Conservation (phyloP, 2,113 vertebrate species). For the Megaceryle torquata region DNA sequence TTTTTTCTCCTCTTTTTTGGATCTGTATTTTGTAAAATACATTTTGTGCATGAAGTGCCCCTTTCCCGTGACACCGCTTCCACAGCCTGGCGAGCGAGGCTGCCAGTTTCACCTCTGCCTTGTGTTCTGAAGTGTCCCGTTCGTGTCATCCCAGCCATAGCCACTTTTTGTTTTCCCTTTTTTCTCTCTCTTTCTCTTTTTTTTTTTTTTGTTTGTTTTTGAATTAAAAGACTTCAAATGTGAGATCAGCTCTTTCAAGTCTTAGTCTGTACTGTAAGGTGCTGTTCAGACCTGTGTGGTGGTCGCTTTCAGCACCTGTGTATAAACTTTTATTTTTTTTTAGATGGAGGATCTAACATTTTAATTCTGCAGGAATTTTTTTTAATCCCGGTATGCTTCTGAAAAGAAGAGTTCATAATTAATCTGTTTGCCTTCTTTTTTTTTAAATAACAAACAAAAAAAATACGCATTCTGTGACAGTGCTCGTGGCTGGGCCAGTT, state of each 20-base stretch:
- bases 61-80: slow-evolving; percentile 30
- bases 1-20: slow-evolving; percentile 22
- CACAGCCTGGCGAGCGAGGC: slow-evolving; percentile 41
- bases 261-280: slow-evolving; percentile 72
- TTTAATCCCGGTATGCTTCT: slow-evolving; percentile 58
- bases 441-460: neutral
- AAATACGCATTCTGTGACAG: slow-evolving; percentile 22
- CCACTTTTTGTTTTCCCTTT: neutral
- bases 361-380: slow-evolving; percentile 51
- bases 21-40: slow-evolving; percentile 70
- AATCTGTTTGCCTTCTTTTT: neutral
- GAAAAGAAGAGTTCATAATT: slow-evolving; percentile 51
- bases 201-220: slow-evolving; percentile 18
- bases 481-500: slow-evolving; percentile 58
- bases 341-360: slow-evolving; percentile 65
- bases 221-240: slow-evolving; percentile 69
- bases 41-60: slow-evolving; percentile 77
- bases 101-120: slow-evolving; percentile 46
- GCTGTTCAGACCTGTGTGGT: slow-evolving; percentile 47
- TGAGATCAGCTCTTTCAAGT: slow-evolving; percentile 69
- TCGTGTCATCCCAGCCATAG: slow-evolving; percentile 63
- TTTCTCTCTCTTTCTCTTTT: slow-evolving; percentile 2
- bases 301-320: slow-evolving; percentile 38
- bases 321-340: slow-evolving; percentile 67
- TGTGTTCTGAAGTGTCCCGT: slow-evolving; percentile 61